Conservation (phyloP, 2,888 invertebrate genomes). For the Seira sanloemensis region DNA sequence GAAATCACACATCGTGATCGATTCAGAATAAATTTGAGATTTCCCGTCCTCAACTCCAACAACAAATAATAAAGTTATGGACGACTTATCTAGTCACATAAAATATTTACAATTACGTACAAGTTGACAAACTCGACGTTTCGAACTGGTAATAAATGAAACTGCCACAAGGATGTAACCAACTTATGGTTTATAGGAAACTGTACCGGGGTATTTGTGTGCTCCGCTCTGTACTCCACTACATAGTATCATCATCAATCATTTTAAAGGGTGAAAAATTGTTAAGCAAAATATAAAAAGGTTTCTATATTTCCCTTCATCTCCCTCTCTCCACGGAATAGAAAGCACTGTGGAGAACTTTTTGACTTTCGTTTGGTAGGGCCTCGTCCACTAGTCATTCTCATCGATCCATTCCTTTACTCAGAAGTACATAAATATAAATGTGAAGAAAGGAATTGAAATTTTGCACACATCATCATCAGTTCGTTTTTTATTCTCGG, state of each 20-base stretch:
- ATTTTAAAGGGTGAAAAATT: background rate
- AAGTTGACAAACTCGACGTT: background rate
- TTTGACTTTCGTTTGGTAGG: background rate
- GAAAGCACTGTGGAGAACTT: background rate
- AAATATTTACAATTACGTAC: no score
- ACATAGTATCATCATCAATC: background rate
- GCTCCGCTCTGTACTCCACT: background rate
- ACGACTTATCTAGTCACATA: no score
- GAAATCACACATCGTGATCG: no score
- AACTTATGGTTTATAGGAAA: background rate
- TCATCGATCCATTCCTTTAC: background rate
- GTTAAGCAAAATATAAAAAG: background rate
- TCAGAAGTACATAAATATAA: background rate
- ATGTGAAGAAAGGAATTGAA: background rate
- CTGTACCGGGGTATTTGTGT: background rate
- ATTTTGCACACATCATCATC: conserved; percentile 10
- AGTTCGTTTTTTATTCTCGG: background rate
- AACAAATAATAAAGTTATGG: no score
- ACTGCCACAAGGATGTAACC: background rate
- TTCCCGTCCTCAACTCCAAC: no score
- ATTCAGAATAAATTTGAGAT: no score
- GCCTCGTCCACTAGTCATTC: background rate
- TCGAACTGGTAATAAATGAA: conserved; percentile 1
- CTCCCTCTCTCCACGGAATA: background rate
- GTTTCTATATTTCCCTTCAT: background rate